Percentiles rank a stretch among this genome's conserved stretches.
These are phyloP conservation scores for Eunapius fragilis DNA, from an alignment of 37 sponge, comb jelly and placozoan genomes.

Conservation along the genomic window DNA sequence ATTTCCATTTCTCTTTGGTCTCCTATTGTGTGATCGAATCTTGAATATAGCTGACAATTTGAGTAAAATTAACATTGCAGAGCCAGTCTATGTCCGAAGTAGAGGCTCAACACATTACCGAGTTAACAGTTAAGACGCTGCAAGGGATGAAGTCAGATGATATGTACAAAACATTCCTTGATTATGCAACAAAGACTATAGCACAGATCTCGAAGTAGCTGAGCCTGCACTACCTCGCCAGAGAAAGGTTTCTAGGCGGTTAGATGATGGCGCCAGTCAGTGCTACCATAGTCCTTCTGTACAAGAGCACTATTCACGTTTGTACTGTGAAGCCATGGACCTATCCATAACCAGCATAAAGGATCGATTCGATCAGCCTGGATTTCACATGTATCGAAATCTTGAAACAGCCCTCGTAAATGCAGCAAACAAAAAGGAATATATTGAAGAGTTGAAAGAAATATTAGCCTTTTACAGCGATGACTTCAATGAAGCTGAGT, in stretches of 20 bases:
- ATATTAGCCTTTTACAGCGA: conserved; percentile 34
- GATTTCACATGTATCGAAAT: conserved; percentile 38
- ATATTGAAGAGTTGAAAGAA: conserved; percentile 28
- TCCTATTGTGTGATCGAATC: conserved; percentile 58
- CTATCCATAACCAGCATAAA: conserved; percentile 50
- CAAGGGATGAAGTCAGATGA: conserved; percentile 45
- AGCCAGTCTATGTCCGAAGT: conserved; percentile 65
- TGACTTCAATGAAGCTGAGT: conserved; percentile 50
- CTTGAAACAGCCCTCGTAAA: conserved; percentile 67
- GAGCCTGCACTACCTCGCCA: conserved; percentile 60
- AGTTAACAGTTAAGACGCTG: conserved; percentile 55
- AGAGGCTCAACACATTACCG: conserved; percentile 63
- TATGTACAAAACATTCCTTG: too few species aligned
- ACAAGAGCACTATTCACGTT: conserved; percentile 43
- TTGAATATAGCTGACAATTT: conserved; percentile 72
- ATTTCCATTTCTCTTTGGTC: too few species aligned
- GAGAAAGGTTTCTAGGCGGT: too few species aligned
- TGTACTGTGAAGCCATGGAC: conserved; percentile 73
- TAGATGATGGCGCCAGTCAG: conserved; percentile 36
- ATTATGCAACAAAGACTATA: not conserved
- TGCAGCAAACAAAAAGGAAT: conserved; percentile 31
- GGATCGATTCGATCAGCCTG: too few species aligned
- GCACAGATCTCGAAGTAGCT: conserved; percentile 46
- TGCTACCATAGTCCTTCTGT: conserved; percentile 28
- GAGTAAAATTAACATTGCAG: conserved; percentile 64